These are phyloP conservation scores for Pterois miles DNA, from an alignment of 2,797 vertebrate genomes.

Conservation along the genomic window DNA sequence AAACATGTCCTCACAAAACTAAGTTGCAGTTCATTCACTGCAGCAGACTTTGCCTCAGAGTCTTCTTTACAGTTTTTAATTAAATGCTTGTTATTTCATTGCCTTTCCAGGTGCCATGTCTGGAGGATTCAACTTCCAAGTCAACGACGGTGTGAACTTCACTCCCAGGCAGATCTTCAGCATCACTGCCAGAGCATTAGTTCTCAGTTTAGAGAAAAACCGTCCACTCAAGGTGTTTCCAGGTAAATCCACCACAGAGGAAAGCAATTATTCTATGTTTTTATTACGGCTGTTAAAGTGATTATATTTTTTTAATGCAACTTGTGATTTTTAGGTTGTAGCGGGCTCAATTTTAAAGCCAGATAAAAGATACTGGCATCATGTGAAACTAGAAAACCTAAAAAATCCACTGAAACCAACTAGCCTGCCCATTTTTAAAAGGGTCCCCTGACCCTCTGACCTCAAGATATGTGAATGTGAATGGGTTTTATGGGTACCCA, in stretches of 20 bases:
- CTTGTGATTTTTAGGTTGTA: too few species aligned
- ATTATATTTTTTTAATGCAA: too few species aligned
- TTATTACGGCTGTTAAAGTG: too few species aligned
- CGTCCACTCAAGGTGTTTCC: slow-evolving; percentile 86
- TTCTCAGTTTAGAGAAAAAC: slow-evolving; percentile 87
- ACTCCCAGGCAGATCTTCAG: slow-evolving; percentile 91
- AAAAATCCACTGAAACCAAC: too few species aligned
- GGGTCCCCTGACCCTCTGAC: too few species aligned
- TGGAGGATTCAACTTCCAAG: slow-evolving; percentile 93
- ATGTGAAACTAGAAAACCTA: too few species aligned
- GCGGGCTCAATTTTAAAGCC: too few species aligned
- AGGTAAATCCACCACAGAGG: slow-evolving; percentile 66
- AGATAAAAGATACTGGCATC: too few species aligned
- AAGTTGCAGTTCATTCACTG: not conserved
- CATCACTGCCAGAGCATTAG: slow-evolving; percentile 85
- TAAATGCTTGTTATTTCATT: not conserved
- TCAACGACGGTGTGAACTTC: slow-evolving; percentile 93
- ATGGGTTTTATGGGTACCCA: too few species aligned
- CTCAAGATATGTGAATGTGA: too few species aligned
- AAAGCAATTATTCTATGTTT: not conserved
- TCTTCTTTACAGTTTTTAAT: not conserved
- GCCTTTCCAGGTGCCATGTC: slow-evolving; percentile 85
- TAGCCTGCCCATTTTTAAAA: too few species aligned
- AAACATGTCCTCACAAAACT: not conserved
- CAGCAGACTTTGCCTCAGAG: not conserved